Conservation (phyloP, 2,888 invertebrate genomes). For the Molanna angustata region DNA sequence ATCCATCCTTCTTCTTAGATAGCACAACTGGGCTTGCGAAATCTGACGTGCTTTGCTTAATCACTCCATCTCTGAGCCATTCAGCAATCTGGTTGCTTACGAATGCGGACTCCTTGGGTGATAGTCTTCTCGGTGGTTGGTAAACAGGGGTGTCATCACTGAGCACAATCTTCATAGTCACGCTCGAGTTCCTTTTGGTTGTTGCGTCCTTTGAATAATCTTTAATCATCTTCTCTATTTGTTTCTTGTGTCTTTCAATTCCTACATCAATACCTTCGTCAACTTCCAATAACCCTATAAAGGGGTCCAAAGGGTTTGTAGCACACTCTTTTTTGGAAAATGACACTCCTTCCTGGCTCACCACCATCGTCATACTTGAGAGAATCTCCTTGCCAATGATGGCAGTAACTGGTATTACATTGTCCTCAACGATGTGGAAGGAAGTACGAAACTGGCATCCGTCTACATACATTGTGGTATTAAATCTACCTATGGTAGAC, state of each 20-base stretch:
- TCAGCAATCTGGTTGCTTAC: slow-evolving; percentile 36
- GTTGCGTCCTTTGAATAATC: neutral
- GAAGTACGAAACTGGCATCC: neutral
- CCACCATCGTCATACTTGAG: neutral
- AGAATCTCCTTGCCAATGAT: neutral
- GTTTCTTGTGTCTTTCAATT: neutral
- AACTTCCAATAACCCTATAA: neutral
- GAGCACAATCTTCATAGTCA: slow-evolving; percentile 35
- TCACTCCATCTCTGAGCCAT: slow-evolving; percentile 38
- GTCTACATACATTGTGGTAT: neutral
- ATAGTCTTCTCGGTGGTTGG: slow-evolving; percentile 34
- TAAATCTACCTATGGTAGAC: slow-evolving; percentile 1
- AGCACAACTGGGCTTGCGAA: slow-evolving; percentile 36
- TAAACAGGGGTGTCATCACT: slow-evolving; percentile 36
- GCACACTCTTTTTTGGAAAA: neutral
- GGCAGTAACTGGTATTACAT: neutral
- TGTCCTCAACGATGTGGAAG: neutral
- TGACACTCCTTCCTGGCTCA: neutral
- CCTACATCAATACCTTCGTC: neutral
- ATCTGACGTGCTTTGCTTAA: slow-evolving; percentile 37
- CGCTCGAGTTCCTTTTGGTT: neutral
- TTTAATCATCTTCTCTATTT: neutral
- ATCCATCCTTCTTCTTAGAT: slow-evolving; percentile 24
- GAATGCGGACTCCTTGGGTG: slow-evolving; percentile 32
- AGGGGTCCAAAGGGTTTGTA: neutral